A percentile compares a stretch with the other conserved stretches of the same genome.
Conservation (phyloP, 2,797 vertebrate genomes). For the Parauchenoglanis punctatus region DNA sequence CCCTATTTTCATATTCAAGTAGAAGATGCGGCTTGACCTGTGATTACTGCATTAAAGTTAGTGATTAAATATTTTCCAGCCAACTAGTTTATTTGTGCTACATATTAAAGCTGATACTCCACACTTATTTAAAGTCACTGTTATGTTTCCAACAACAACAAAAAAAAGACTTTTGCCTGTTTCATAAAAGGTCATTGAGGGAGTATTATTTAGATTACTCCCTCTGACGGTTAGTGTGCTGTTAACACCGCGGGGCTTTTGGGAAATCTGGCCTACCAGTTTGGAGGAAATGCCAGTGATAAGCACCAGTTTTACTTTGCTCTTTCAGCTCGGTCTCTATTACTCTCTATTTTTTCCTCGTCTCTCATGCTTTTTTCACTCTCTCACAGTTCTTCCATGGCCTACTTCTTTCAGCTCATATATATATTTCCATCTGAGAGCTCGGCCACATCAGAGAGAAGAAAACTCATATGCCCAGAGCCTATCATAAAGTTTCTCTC, state of each 20-base stretch:
- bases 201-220: conserved; percentile 1
- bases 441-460: conserved; percentile 45
- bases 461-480: conserved; percentile 15
- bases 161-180: neutral
- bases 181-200: neutral
- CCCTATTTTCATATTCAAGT: neutral
- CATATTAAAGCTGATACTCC: neutral
- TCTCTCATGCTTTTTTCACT: conserved; percentile 28
- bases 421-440: conserved; percentile 46
- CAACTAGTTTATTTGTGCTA: neutral
- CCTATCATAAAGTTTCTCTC: conserved; percentile 4
- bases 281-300: conserved; percentile 21
- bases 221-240: neutral
- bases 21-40: neutral
- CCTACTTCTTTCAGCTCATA: conserved; percentile 29
- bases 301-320: conserved; percentile 35
- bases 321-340: conserved; percentile 44
- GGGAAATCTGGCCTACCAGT: neutral
- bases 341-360: neutral
- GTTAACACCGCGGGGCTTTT: neutral
- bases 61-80: neutral
- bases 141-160: neutral
- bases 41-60: neutral
- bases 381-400: neutral
- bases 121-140: neutral